Conservation (phyloP, 2,888 invertebrate species). For the Brassicogethes aeneus region DNA sequence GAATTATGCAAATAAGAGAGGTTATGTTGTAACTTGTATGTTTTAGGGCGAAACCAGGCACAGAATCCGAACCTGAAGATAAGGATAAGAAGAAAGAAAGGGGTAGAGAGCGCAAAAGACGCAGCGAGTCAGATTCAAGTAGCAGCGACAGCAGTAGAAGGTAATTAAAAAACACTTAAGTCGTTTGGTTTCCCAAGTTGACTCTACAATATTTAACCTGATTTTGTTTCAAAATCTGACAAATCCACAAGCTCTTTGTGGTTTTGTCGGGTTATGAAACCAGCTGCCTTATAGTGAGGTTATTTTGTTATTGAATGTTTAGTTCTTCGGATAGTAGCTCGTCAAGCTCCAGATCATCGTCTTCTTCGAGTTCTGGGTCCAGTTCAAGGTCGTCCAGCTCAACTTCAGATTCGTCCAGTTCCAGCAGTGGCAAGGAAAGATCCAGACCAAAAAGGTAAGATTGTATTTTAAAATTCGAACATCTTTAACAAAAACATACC, state of each 20-base stretch:
- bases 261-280: no score
- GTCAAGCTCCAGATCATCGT: conserved; percentile 73
- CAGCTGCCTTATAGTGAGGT: no score
- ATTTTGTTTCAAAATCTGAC: no score
- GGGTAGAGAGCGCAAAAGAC: conserved; percentile 54
- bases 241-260: no score
- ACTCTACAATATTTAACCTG: no score
- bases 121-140: conserved; percentile 65
- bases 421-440: conserved; percentile 56
- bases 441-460: conserved; percentile 57
- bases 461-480: no score
- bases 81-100: conserved; percentile 60
- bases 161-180: conserved; percentile 17
- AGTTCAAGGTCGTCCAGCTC: conserved; percentile 45
- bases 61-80: conserved; percentile 60
- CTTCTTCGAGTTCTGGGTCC: conserved; percentile 61
- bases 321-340: conserved; percentile 76
- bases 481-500: no score
- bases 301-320: no score
- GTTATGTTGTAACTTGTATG: neutral
- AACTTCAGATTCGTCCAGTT: conserved; percentile 55
- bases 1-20: neutral
- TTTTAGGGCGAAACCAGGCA: conserved; percentile 66
- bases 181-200: no score
- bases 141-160: conserved; percentile 72